Evolutionary conservation across 2,113 vertebrate species (phyloP).

Genomic region (Misgurnus mizolepis): DNA sequence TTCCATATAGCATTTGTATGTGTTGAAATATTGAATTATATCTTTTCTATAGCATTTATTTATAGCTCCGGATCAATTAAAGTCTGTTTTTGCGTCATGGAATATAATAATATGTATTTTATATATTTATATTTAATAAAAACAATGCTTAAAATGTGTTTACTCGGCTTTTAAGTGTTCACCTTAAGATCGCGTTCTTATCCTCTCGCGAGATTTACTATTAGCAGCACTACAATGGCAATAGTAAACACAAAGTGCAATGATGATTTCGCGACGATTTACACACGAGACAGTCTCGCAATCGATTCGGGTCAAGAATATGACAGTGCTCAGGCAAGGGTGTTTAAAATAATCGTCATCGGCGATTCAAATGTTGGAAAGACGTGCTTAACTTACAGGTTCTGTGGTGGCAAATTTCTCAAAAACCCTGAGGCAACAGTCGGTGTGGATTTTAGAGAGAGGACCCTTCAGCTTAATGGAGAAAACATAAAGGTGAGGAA

Average conservation of each 20-base stretch:
- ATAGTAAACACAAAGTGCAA: slow-evolving; percentile 62
- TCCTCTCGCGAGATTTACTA: slow-evolving; percentile 67
- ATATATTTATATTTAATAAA: too few species aligned
- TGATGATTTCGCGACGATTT: slow-evolving; percentile 62
- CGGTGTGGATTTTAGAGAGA: slow-evolving; percentile 77
- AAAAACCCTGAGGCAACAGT: slow-evolving; percentile 77
- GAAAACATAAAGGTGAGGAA: slow-evolving; percentile 71
- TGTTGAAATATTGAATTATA: too few species aligned
- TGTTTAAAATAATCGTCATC: slow-evolving; percentile 77
- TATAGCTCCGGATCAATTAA: too few species aligned
- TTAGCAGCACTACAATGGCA: slow-evolving; percentile 65
- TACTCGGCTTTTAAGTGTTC: neutral
- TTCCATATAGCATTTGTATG: too few species aligned
- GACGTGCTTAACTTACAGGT: slow-evolving; percentile 74
- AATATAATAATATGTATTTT: too few species aligned
- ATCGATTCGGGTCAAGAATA: slow-evolving; percentile 57
- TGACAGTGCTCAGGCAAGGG: slow-evolving; percentile 54
- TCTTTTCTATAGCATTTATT: too few species aligned
- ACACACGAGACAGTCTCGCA: slow-evolving; percentile 57
- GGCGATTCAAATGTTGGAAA: slow-evolving; percentile 77
- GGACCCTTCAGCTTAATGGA: slow-evolving; percentile 69
- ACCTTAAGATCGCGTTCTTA: neutral
- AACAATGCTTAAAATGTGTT: too few species aligned
- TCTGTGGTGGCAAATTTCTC: slow-evolving; percentile 74
- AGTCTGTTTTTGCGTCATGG: neutral